phyloP scores from a whole-genome alignment of 2,797 vertebrate species.

The Sebastes matsubarae region DNA sequence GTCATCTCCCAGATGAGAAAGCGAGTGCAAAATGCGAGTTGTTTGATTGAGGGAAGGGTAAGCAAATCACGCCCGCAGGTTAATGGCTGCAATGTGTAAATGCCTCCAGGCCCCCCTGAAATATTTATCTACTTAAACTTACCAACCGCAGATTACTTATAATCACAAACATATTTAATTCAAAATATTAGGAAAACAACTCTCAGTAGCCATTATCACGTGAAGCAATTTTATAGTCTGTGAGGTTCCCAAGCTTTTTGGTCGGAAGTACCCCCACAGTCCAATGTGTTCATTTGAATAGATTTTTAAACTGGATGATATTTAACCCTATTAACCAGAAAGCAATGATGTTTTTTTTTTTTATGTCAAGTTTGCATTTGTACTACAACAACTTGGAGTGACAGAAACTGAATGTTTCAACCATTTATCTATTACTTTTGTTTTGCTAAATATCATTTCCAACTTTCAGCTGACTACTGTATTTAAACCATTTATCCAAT shows the following conservation, averaged over 20 bases:
- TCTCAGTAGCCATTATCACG: neutral
- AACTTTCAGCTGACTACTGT: no score
- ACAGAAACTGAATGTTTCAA: no score
- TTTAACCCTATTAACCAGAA: no score
- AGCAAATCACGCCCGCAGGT: constrained; percentile 28
- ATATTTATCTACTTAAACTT: constrained; percentile 46
- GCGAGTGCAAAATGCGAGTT: constrained; percentile 38
- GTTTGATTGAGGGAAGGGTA: constrained; percentile 47
- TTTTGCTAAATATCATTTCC: neutral
- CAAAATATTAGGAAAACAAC: neutral
- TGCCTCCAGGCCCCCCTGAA: constrained; percentile 38
- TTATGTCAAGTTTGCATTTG: no score
- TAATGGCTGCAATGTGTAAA: constrained; percentile 44
- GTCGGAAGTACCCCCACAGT: neutral
- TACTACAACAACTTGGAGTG: no score
- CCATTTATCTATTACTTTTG: neutral
- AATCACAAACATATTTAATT: constrained; percentile 11
- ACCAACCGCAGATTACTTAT: constrained; percentile 6
- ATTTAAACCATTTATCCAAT: no score
- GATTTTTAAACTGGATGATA: neutral
- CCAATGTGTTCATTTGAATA: neutral
- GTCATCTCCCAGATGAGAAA: constrained; percentile 49
- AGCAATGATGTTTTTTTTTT: no score
- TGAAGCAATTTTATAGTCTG: neutral
- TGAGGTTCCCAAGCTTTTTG: neutral